phyloP scores from a whole-genome alignment of 53 echinoderm and acorn worm species.

The Mesocentrotus franciscanus region DNA sequence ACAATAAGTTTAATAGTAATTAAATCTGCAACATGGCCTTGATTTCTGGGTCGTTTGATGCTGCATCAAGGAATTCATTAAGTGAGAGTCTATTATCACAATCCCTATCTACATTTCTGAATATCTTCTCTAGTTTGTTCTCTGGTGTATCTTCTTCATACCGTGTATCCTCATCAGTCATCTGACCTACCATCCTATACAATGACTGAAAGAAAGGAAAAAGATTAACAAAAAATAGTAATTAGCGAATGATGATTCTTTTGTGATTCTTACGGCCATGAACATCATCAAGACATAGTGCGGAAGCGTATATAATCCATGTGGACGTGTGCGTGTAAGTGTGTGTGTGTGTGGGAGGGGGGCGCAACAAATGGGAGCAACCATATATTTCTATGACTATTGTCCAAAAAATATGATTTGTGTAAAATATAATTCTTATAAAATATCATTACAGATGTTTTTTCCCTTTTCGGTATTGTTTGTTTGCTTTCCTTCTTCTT shows the following conservation, averaged over 20 bases:
- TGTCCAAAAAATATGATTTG: no score
- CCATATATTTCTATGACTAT: no score
- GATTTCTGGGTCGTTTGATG: not conserved
- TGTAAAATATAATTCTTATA: no score
- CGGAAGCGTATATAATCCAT: no score
- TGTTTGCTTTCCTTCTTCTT: no score
- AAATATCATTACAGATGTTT: no score
- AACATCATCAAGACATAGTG: no score
- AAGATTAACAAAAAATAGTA: not conserved
- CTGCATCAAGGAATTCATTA: conserved; percentile 37
- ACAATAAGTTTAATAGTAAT: not conserved
- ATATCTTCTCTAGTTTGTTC: conserved; percentile 20
- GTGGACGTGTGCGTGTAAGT: no score
- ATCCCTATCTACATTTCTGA: conserved; percentile 42
- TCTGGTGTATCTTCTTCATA: conserved; percentile 32
- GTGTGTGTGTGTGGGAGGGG: no score
- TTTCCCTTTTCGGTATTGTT: no score
- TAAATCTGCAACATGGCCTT: not conserved
- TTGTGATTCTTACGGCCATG: no score
- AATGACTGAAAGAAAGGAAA: not conserved
- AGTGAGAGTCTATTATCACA: conserved; percentile 25
- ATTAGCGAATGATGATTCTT: not conserved
- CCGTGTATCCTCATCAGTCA: not conserved
- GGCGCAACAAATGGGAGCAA: no score
- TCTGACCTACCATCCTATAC: conserved; percentile 43